Evolutionary conservation across 2,797 vertebrate genomes (phyloP).

Genomic region (Manis crassicaudata): DNA sequence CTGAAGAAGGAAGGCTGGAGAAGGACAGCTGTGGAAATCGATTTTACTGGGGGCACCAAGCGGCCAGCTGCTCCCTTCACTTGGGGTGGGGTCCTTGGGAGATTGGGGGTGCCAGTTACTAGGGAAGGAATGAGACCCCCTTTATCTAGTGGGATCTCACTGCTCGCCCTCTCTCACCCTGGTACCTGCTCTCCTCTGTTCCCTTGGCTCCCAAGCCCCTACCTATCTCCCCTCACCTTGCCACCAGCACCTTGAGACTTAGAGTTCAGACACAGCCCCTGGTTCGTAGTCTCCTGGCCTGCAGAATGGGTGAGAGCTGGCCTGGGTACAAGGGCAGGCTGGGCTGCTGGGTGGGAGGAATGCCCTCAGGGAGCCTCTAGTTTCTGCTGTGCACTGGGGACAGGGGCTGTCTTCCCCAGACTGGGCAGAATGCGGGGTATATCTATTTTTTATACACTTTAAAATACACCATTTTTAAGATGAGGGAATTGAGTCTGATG

Average conservation of each 20-base stretch:
- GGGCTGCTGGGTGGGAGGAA: background rate
- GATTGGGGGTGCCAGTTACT: background rate
- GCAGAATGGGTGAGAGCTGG: background rate
- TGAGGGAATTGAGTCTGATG: conserved; percentile 8
- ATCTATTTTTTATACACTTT: background rate
- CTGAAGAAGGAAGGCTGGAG: background rate
- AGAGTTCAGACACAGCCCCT: background rate
- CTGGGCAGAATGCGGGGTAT: background rate
- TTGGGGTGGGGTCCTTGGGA: background rate
- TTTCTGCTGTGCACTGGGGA: background rate
- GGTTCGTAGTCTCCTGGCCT: background rate
- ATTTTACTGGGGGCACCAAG: background rate
- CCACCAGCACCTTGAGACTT: background rate
- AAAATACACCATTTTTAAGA: background rate
- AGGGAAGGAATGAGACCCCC: background rate
- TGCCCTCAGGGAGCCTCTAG: background rate
- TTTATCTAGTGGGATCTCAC: background rate
- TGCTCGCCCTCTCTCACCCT: background rate
- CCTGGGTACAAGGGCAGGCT: background rate
- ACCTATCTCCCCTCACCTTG: background rate
- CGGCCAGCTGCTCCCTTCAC: background rate
- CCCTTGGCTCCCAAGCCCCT: background rate
- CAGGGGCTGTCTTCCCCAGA: background rate
- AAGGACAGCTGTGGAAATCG: background rate
- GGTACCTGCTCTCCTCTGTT: background rate